Evolutionary conservation across 2,113 vertebrate genomes (phyloP).

Genomic region (Hipposideros armiger): DNA sequence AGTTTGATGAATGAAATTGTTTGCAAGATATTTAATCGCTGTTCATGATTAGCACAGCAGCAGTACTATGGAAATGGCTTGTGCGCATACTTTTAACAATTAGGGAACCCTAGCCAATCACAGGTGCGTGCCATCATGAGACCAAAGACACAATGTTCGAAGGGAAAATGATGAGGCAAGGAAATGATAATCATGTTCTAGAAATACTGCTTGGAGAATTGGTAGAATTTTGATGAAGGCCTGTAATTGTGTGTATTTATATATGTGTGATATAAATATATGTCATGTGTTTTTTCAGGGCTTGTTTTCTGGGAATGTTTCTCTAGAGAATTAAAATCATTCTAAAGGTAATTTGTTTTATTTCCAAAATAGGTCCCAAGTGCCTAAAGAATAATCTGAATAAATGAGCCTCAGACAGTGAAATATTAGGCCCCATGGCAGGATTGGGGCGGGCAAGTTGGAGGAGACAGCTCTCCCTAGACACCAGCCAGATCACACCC

Average conservation of each 20-base stretch:
- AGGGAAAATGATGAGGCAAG: conserved; percentile 76
- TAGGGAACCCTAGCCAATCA: conserved; percentile 68
- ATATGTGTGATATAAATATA: conserved; percentile 1
- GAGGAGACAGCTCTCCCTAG: neutral
- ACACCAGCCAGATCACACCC: neutral
- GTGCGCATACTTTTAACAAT: conserved; percentile 69
- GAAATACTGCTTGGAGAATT: conserved; percentile 60
- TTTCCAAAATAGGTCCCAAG: conserved; percentile 15
- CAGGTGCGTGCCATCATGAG: conserved; percentile 64
- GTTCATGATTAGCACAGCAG: conserved; percentile 73
- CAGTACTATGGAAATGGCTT: conserved; percentile 60
- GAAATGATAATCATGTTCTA: conserved; percentile 66
- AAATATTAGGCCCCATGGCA: neutral
- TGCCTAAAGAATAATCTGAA: conserved; percentile 29
- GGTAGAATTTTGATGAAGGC: conserved; percentile 67
- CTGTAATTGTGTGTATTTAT: conserved; percentile 11
- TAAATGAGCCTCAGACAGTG: neutral
- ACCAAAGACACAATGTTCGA: conserved; percentile 70
- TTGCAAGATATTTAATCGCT: conserved; percentile 80
- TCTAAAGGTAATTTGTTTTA: conserved; percentile 45
- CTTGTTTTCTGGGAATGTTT: conserved; percentile 43
- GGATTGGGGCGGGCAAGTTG: neutral
- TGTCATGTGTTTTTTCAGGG: conserved; percentile 42
- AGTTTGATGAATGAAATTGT: conserved; percentile 86
- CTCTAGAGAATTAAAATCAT: conserved; percentile 47